Conservation (phyloP, 2,113 vertebrate genomes). For the Nibea coibor region DNA sequence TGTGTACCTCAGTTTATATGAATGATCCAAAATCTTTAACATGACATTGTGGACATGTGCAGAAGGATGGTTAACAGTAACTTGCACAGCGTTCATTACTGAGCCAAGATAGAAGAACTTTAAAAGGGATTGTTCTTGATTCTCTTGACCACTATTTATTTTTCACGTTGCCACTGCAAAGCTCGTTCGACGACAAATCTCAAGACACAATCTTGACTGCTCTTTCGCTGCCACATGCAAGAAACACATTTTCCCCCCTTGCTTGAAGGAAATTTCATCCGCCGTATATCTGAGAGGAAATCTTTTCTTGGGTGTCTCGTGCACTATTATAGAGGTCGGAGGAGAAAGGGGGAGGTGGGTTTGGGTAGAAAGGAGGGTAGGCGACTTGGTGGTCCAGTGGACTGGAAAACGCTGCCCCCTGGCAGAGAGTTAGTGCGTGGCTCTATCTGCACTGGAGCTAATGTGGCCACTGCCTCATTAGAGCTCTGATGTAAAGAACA, state of each 20-base stretch:
- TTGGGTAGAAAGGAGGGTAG: conserved; percentile 35
- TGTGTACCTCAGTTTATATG: not conserved
- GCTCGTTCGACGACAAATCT: conserved; percentile 16
- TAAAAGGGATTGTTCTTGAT: not conserved
- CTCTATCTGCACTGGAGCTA: conserved; percentile 68
- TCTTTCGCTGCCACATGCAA: conserved; percentile 28
- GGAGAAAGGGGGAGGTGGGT: not conserved
- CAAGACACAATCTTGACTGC: conserved; percentile 19
- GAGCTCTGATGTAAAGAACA: conserved; percentile 69
- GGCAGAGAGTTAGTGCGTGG: conserved; percentile 61
- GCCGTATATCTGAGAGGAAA: conserved; percentile 62
- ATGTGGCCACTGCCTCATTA: conserved; percentile 79
- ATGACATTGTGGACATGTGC: too few relatives aligned
- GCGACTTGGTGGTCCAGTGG: conserved; percentile 78
- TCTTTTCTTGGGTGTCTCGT: conserved; percentile 68
- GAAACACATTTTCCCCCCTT: conserved; percentile 52
- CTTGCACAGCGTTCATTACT: not conserved
- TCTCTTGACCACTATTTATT: not conserved
- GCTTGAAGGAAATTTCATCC: conserved; percentile 58
- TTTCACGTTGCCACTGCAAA: not conserved
- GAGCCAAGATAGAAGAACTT: not conserved
- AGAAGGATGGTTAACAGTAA: not conserved
- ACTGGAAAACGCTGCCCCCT: conserved; percentile 79
- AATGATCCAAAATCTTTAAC: not conserved
- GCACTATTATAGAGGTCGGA: conserved; percentile 43